A percentile compares a stretch with the other conserved stretches of the same genome.
phyloP scores from a whole-genome alignment of 1,140 invertebrate species.

The Ericerus pela region DNA sequence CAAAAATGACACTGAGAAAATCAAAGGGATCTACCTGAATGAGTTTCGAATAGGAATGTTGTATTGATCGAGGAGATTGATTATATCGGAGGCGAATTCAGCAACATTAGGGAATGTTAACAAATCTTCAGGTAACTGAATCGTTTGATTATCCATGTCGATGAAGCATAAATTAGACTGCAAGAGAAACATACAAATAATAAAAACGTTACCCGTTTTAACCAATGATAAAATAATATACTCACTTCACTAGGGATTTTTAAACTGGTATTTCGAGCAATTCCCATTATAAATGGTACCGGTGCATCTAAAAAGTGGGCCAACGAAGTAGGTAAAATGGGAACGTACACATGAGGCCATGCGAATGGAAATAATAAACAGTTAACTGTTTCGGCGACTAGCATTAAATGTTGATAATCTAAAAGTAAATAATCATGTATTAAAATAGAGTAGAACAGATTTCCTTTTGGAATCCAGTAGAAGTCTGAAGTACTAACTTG shows the following conservation, averaged over 20 bases:
- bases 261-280: slow-evolving; percentile 36
- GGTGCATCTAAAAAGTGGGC: slow-evolving; percentile 97
- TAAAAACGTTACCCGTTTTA: not conserved
- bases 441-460: not conserved
- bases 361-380: slow-evolving; percentile 83
- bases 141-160: slow-evolving; percentile 80
- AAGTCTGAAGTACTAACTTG: slow-evolving; percentile 43
- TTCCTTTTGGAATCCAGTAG: too few species aligned
- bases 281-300: slow-evolving; percentile 96
- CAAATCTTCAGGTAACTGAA: slow-evolving; percentile 90
- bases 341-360: slow-evolving; percentile 98
- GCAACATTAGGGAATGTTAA: slow-evolving; percentile 79
- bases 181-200: slow-evolving; percentile 22
- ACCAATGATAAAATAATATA: not conserved
- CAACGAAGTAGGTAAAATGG: slow-evolving; percentile 86
- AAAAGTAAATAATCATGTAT: slow-evolving; percentile 23
- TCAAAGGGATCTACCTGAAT: not conserved
- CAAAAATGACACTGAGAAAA: not conserved
- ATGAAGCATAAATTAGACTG: slow-evolving; percentile 85
- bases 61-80: slow-evolving; percentile 60
- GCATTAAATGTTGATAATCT: slow-evolving; percentile 91
- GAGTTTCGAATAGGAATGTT: slow-evolving; percentile 33
- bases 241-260: slow-evolving; percentile 45
- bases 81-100: slow-evolving; percentile 74
- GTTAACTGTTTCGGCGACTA: slow-evolving; percentile 87